A percentile compares a stretch with the other conserved stretches of the same genome.
Conservation (phyloP, 2,113 vertebrate species). For the Erythrolamprus reginae region DNA sequence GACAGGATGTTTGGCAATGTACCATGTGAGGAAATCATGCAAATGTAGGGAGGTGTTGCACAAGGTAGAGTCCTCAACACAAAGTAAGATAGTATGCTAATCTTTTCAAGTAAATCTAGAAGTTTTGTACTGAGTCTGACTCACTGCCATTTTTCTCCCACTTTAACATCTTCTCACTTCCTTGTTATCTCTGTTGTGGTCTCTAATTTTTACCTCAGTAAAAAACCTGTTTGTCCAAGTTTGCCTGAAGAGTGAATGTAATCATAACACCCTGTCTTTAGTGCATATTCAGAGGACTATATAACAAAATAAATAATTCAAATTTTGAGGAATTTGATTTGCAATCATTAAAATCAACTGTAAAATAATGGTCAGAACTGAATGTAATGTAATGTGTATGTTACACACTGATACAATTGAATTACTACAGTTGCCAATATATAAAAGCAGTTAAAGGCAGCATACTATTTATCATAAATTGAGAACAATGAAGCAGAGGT, state of each 20-base stretch:
- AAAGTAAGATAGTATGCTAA: background rate
- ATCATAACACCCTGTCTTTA: background rate
- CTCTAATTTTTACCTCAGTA: background rate
- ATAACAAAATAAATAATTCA: background rate
- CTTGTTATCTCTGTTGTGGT: background rate
- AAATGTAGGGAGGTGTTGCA: background rate
- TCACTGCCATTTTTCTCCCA: background rate
- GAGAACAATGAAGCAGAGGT: background rate
- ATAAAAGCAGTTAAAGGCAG: background rate
- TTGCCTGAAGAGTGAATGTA: background rate
- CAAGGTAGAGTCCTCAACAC: background rate
- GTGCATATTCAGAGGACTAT: background rate
- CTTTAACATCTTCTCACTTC: background rate
- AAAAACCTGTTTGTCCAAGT: background rate
- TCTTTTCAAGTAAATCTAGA: background rate
- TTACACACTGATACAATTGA: background rate
- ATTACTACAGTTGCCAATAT: background rate
- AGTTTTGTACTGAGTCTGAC: background rate
- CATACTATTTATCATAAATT: background rate
- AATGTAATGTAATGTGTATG: background rate
- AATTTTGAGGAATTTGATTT: background rate
- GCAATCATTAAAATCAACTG: background rate
- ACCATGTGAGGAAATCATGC: background rate
- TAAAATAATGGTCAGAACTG: background rate
- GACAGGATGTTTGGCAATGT: background rate